Base-by-base conservation (phyloP, 1,140 invertebrate species). In the Hyles vespertilio region DNA sequence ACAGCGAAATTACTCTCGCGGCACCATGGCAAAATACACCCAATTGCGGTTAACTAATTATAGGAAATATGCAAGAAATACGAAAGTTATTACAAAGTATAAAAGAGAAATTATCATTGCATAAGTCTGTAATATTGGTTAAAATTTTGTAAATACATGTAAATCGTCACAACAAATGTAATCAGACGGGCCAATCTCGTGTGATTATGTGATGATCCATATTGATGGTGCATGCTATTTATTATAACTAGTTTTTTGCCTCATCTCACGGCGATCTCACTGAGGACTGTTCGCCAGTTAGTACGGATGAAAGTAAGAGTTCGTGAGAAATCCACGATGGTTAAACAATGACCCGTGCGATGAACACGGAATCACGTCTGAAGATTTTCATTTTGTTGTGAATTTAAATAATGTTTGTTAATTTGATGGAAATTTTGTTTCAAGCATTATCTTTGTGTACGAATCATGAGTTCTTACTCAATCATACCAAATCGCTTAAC, bases 281-380 rank as follows among this genome's bases (percentile, higher is more conserved):
- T 40, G 36, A 40, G 36, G 5, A 8, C 36, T 40, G 54, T 64
- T 67, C 61, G 61, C 12, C 50, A 34, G 12, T 52, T 62, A 32
- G 32, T 48, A 11, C 56, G 47, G 49, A 65, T 50, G 68, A 79
- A 79, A 79, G 76, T 76, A 74, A 79, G 69, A 79, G 73, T 57
- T 62, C 66, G 72, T 70, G 76, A 69, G 68, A 74, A 71, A 58
- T 43, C 51, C 51, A 44, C 50, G 53, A 51, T 52, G 51, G 56
- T 22, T 43, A 59, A 77, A 79, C 76, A 76, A 79, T 71, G 67
- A 74, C 69, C 67, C 44, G 67, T 61, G 61, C 61, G 59, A 58
- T 44, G 7, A 5, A 56, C 59, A 62, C 62, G 52, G 47, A 51
- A 64, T 69, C 60, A 54, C 22, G 45, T 54, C 51, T 51, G 36